Evolutionary conservation across 2,888 invertebrate genomes (phyloP).

Genomic region (Norana najaformis): DNA sequence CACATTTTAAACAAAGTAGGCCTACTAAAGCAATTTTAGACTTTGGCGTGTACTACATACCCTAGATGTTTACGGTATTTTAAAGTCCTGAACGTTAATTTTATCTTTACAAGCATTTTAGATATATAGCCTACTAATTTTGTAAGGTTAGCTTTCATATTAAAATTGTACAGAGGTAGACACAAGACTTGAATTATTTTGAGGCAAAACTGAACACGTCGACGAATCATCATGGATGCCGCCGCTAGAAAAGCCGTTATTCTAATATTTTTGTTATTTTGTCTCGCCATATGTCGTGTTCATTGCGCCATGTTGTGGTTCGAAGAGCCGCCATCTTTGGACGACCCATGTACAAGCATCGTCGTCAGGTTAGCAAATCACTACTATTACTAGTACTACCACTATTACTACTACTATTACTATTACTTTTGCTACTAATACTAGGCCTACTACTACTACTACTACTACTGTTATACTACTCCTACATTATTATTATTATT

Average conservation of each 20-base stretch:
- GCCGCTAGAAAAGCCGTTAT: not conserved
- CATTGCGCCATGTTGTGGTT: constrained; percentile 2
- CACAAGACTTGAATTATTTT: no score
- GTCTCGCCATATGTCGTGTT: not conserved
- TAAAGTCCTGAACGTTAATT: not conserved
- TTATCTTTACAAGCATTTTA: not conserved
- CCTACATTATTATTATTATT: no score
- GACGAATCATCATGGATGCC: not conserved
- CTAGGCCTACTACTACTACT: no score
- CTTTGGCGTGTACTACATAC: not conserved
- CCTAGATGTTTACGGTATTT: not conserved
- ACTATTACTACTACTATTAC: not conserved
- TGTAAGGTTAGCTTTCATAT: not conserved
- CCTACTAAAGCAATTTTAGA: not conserved
- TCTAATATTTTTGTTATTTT: not conserved
- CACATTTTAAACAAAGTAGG: not conserved
- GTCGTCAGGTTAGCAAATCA: not conserved
- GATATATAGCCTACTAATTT: not conserved
- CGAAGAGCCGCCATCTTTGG: constrained; percentile 14
- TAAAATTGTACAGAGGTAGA: not conserved
- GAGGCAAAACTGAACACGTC: no score
- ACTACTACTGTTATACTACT: no score
- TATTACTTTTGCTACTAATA: not conserved
- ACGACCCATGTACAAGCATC: not conserved
- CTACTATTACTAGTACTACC: not conserved